Base-by-base conservation (phyloP, 2,888 invertebrate species). In the Neoitamus cyanurus region DNA sequence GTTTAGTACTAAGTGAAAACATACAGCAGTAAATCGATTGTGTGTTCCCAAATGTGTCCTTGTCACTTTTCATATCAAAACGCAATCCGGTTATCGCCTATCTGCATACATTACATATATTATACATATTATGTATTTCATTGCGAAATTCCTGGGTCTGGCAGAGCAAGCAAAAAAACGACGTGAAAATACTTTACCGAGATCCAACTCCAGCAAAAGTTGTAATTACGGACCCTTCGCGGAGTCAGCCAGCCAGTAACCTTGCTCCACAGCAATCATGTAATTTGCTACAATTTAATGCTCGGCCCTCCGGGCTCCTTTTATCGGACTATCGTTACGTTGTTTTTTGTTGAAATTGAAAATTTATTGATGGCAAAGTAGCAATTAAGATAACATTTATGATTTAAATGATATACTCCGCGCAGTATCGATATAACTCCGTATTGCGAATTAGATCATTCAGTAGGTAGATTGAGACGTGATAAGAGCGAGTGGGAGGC, bases 331-430 rank as follows among this genome's bases (percentile, higher is more conserved):
- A 70, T 70, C 70, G 30, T 70, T 70, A 70, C 70, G 70, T 31
- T 13, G 15, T 42, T 58, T 70, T 70, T 70, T 70, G 70, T 31
- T 5, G 31, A 70, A n/a, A 70, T 70, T 70, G 70, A 70, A 70
- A 70, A 70, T 70, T 70, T 70, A 70, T 70, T 30, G 31, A 6
- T 30, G 13, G n/a, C 31, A 70, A 15, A 2, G 31, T 70, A 30
- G 70, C 70, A 70, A 31, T 70, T 70, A 70, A n/a, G 70, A 70
- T 30, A 70, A 70, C 30, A 28, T 70, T 70, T 70, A 70, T 70
- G 70, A 28, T 70, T 70, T 70, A 70, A 70, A 70, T 70, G 31
- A 70, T 70, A 70, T 30, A 70, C 31, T 70, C 30, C 25, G 58
- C 58, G 9, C 20, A 20, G 58, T 58, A 20, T 58, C 58, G 58